Conservation (phyloP, 1,140 invertebrate species). For the Tenebrio molitor region DNA sequence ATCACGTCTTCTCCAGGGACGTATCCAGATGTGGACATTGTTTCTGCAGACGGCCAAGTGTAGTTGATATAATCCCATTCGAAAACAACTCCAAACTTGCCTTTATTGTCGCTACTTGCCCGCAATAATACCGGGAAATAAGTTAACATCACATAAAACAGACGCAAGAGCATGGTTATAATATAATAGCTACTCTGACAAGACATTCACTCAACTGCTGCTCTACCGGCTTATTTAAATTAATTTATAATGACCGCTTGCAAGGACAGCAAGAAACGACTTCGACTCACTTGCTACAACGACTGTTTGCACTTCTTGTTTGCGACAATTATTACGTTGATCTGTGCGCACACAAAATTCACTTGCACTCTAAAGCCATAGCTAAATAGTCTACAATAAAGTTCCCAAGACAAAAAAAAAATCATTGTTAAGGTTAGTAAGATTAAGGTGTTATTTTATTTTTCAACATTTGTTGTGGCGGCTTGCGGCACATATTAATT, state of each 20-base stretch:
- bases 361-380: no score
- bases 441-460: no score
- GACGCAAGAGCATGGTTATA: not conserved
- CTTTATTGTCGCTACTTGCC: slow-evolving; percentile 8
- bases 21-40: slow-evolving; percentile 56
- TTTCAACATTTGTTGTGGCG: no score
- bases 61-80: slow-evolving; percentile 65
- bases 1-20: slow-evolving; percentile 63
- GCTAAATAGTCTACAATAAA: no score
- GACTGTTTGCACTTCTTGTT: slow-evolving; percentile 11
- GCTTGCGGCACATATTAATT: no score
- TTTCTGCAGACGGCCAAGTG: slow-evolving; percentile 59
- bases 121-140: slow-evolving; percentile 11
- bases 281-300: not conserved
- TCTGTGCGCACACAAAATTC: no score
- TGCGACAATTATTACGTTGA: not conserved
- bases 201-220: slow-evolving; percentile 18
- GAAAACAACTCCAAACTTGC: slow-evolving; percentile 51
- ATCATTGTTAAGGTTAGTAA: no score
- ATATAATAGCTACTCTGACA: slow-evolving; percentile 8
- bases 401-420: no score
- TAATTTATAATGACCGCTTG: slow-evolving; percentile 32
- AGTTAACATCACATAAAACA: slow-evolving; percentile 23
- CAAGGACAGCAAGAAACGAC: slow-evolving; percentile 28
- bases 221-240: not conserved